Evolutionary conservation across 2,797 vertebrate species (phyloP), one percentile per base, ranked within the genome.

Genomic region (Brotula barbata): DNA sequence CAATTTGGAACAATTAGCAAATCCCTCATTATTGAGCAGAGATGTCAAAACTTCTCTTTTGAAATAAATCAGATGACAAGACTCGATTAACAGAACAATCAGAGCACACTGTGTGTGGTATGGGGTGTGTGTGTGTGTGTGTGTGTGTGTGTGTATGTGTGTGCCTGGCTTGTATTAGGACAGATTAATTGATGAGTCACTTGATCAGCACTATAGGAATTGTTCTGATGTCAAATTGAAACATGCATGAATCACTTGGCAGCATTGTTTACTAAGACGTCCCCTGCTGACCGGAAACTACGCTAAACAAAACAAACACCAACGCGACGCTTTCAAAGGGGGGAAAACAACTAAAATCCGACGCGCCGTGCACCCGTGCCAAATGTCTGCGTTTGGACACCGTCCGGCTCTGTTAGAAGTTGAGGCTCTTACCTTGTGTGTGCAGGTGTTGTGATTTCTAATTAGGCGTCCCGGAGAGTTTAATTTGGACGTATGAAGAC

Each of bases 231-330:
- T 37, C 36, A 37, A 34, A 34, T 28, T 57, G 60, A 42, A 47
- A 43, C 11, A 44, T 1, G 63, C 63, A 10, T 63, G 75, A 77
- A 63, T 75, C 79, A 75, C 40, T 1, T 31, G 21, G 55, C 70
- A 16, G 68, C 75, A 77, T 82, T 86, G 85, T 86, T 85, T 82
- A 81, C 78, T 57, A 28, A 76, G 62, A 73, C 57, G 66, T 73
- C 54, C 65, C 67, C 78, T 68, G 68, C 66, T 62, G 75, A 85
- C 84, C 83, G 84, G 81, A 86, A 86, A 84, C 78, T 64, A 79
- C 76, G 79, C 63, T 54, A 78, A 83, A 83, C 81, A 82, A n/a
- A 60, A 85, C 76, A 81, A 76, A 80, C 84, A 78, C 85, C 85
- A 36, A 88, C 86, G 82, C 82, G 81, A 69, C 43, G 71, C 50